These are phyloP conservation scores for Hyalella azteca DNA, from an alignment of 2,888 invertebrate genomes.

Conservation along the genomic window DNA sequence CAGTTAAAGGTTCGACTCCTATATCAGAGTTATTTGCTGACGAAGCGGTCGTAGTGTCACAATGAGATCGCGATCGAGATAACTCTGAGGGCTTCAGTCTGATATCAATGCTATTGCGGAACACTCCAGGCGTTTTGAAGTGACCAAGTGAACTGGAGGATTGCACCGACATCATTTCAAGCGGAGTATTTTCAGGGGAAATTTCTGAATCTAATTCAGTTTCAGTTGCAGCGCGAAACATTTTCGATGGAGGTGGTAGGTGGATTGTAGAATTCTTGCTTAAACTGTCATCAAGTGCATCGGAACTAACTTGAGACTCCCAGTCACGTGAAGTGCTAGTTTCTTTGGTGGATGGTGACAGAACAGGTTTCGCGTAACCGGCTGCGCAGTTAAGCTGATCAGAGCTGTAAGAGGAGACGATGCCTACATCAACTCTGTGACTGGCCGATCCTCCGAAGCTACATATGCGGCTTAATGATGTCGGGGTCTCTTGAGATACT, in stretches of 20 bases:
- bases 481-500: neutral
- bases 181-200: neutral
- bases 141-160: neutral
- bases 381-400: slow-evolving; percentile 1
- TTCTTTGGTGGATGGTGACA: neutral
- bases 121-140: neutral
- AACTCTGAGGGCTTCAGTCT: neutral
- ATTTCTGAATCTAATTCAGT: no score
- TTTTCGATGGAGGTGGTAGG: slow-evolving; percentile 11
- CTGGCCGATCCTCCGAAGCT: slow-evolving; percentile 20
- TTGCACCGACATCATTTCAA: neutral
- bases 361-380: neutral
- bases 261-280: neutral
- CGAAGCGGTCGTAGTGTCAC: neutral
- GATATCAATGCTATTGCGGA: neutral
- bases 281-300: no score
- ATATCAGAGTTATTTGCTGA: neutral
- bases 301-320: no score
- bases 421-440: neutral
- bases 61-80: slow-evolving; percentile 7
- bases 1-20: neutral
- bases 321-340: neutral
- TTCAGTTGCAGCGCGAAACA: neutral
- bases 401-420: slow-evolving; percentile 3
- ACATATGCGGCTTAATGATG: slow-evolving; percentile 1